Conservation (phyloP, 92 coral and sea anemone species). For the Bergia puertoricense region DNA sequence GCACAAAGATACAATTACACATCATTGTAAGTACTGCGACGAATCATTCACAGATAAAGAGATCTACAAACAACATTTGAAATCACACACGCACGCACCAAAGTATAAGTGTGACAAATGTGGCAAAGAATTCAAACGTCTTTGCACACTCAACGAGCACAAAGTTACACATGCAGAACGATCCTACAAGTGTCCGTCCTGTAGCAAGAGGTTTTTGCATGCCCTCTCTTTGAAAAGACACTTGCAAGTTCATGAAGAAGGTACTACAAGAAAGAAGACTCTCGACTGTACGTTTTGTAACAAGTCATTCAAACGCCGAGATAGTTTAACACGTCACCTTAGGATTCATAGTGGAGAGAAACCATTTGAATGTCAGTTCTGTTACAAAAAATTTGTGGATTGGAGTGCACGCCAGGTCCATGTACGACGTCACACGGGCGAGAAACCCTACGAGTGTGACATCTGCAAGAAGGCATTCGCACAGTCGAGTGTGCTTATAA, state of each 20-base stretch:
- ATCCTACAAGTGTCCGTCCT: background rate
- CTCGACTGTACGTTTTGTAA: background rate
- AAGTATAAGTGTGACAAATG: background rate
- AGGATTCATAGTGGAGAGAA: slow-evolving; percentile 24
- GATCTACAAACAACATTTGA: slow-evolving; percentile 6
- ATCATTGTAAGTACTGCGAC: slow-evolving; percentile 7
- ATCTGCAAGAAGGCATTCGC: slow-evolving; percentile 12
- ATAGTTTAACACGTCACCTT: slow-evolving; percentile 4
- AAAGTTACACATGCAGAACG: slow-evolving; percentile 5
- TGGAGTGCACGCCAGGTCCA: slow-evolving; percentile 7
- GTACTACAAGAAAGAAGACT: background rate
- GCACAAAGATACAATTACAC: background rate
- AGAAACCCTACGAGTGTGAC: slow-evolving; percentile 22
- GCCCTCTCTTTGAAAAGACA: background rate
- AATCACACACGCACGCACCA: background rate
- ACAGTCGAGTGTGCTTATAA: slow-evolving; percentile 6
- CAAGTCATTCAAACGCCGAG: slow-evolving; percentile 4
- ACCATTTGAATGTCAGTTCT: slow-evolving; percentile 18
- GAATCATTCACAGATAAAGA: background rate
- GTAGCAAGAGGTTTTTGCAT: slow-evolving; percentile 10
- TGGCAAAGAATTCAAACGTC: slow-evolving; percentile 16
- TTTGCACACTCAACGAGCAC: slow-evolving; percentile 12
- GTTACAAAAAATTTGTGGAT: slow-evolving; percentile 5
- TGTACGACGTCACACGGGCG: slow-evolving; percentile 3
- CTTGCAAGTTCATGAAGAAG: background rate